Evolutionary conservation across 2,888 invertebrate genomes (phyloP), one percentile per base, ranked within the genome.

Genomic region (Eupeodes luniger): DNA sequence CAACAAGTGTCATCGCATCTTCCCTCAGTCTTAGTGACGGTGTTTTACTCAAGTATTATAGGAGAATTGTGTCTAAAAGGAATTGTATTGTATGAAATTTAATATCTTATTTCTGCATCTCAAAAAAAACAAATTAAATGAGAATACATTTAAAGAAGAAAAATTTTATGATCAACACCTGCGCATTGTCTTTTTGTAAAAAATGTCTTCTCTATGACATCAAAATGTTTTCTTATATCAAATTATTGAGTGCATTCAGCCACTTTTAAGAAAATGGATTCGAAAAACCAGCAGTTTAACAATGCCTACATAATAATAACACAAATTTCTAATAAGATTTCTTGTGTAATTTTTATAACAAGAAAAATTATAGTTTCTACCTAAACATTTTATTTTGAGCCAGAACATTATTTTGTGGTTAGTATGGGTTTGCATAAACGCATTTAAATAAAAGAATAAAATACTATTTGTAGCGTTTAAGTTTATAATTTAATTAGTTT

Each of bases 151-250:
- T 4, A 55, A 61, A 61, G 6, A 49, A 70, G 44, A 70, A 14
- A 34, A 64, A 61, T 82, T 72, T 69, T 64, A n/a, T 44, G 51
- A 69, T 79, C 75, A 84, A 84, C 84, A 84, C 84, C 84, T 84
- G 84, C 84, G 84, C 84, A 84, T 84, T 84, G 75, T 80, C 84
- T 70, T 10, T 49, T 9, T 9, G 10, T 9, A 9, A 44, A 9
- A 44, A 61, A 14, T 19, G 64, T 59, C 72, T 83, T 7, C 44
- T 44, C 44, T 10, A 10, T 9, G 9, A 44, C 7, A 47, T 49
- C 77, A 49, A 70, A 40, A 53, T 62, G 79, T 80, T 79, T 75
- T 64, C 75, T 3, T 61, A 14, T 49, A 53, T 14, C 51, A 27
- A 44, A 59, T 67, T 74, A 66, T 5, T 9, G 16, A 27, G 49